Evolutionary conservation across 2,113 vertebrate species (phyloP), one percentile per base, ranked within the genome.

Genomic region (Ranitomeya imitator): DNA sequence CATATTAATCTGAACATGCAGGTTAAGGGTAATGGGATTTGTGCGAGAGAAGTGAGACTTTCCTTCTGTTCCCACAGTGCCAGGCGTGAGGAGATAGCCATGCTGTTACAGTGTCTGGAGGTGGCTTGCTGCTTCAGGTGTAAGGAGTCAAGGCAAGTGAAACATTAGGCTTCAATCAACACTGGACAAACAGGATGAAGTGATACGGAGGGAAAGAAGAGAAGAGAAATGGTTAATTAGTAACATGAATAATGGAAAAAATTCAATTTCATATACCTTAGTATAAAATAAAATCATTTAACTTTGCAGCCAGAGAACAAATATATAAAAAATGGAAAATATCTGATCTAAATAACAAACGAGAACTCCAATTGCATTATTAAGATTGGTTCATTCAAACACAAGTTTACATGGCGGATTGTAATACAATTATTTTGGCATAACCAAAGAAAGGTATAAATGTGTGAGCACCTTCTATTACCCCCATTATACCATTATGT

Each of bases 21-120:
- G 60, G 45, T 16, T 37, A 55, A 23, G 12, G 11, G 54, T 8
- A 59, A 61, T 59, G 16, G 79, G n/a, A 61, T 4, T 81, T 37
- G 57, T 81, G 79, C 57, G 61, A 54, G 54, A 14, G 23, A 15
- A 90, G 3, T 0, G 0, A 89, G 90, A 98, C 97, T 96, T 98
- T 92, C 98, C 98, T 99, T 99, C 93, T 99, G 94, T 90, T 99
- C 98, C 98, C 98, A 99, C 80, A 99, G 96, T 71, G 98, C 97
- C 16, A 99, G 96, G 88, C 97, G 97, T 16, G 98, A 99, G 6
- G 98, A 99, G 92, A 99, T 95, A 59, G 98, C 98, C 98, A 99
- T 99, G 94, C 54, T 23, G 91, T 79, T 65, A 51, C 54, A 1
- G 63, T 74, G 81, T 59, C 26, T 89, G 7, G 86, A 59, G 57